These are phyloP conservation scores for Entomyzon cyanotis DNA, from an alignment of 2,113 vertebrate genomes.

Conservation along the genomic window DNA sequence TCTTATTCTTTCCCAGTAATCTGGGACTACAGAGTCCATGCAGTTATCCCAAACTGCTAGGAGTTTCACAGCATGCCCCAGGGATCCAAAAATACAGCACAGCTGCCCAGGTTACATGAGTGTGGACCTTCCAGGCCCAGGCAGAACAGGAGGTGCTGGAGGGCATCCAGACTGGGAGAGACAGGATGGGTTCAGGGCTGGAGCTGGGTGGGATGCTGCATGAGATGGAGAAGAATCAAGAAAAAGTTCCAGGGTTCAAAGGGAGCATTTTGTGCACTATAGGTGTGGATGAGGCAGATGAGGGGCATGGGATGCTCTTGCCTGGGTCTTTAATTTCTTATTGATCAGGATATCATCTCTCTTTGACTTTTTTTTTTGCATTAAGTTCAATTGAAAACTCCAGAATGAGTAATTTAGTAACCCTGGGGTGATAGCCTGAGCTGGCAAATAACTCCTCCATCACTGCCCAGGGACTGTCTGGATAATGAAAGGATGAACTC, in stretches of 20 bases:
- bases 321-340: background rate
- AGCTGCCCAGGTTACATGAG: conserved; percentile 30
- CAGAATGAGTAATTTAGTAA: background rate
- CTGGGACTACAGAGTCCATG: background rate
- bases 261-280: background rate
- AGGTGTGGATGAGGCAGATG: accelerated
- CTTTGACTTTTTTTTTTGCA: background rate
- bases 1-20: background rate
- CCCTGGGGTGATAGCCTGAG: background rate
- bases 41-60: conserved; percentile 42
- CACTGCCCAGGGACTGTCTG: background rate
- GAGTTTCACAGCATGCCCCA: conserved; percentile 62
- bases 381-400: background rate
- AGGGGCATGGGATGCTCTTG: background rate
- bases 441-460: background rate
- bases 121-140: conserved; percentile 53
- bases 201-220: background rate
- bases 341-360: background rate
- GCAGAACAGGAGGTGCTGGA: background rate
- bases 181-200: background rate
- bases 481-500: background rate
- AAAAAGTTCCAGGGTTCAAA: background rate
- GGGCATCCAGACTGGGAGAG: background rate
- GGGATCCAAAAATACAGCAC: conserved; percentile 46
- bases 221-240: background rate